Base-by-base conservation (phyloP, 2,888 invertebrate species). In the Erebia aethiops region DNA sequence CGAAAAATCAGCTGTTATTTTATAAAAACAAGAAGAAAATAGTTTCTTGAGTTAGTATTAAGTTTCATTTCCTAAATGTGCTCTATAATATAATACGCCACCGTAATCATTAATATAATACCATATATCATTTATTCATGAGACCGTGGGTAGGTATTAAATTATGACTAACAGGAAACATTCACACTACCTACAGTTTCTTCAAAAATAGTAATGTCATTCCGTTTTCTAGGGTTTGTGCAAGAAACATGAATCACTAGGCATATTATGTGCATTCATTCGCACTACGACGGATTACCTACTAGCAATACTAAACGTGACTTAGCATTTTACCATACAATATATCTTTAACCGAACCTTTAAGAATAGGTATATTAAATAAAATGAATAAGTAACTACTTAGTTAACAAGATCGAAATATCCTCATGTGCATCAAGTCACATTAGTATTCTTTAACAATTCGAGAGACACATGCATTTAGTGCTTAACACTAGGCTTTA, bases 171-270 rank as follows among this genome's bases (percentile, higher is more conserved):
- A 68, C 52, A 60, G 49, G 56, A 70, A 21, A 70, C 68, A 68
- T 57, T 68, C 5, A n/a, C 26, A 26, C 14, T 41, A 62, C 46
- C 14, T 41, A 62, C 46, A 5, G 46, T 62, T 62, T 49, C 49
- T 62, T 62, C 16, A 67, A 60, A 71, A 69, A 66, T 46, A 66
- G 54, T 58, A 13, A 68, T 56, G 69, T 72, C 70, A 67, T 72
- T 62, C 65, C 68, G 65, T 64, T 67, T 64, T 69, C 74, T 76
- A 75, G 58, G 71, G 72, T 67, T 74, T 69, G 77, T 77, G 77
- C 77, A 73, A 72, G 66, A 61, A 16, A 71, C 60, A 67, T 76
- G 74, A 75, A 75, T 77, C 75, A 74, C 76, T 77, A 35, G 35
- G 35, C 35, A 35, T 35, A 76, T 16, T 57, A 70, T 66, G 77